These are phyloP conservation scores for Pinctada fucata DNA, from an alignment of 2,888 invertebrate species.

Conservation along the genomic window DNA sequence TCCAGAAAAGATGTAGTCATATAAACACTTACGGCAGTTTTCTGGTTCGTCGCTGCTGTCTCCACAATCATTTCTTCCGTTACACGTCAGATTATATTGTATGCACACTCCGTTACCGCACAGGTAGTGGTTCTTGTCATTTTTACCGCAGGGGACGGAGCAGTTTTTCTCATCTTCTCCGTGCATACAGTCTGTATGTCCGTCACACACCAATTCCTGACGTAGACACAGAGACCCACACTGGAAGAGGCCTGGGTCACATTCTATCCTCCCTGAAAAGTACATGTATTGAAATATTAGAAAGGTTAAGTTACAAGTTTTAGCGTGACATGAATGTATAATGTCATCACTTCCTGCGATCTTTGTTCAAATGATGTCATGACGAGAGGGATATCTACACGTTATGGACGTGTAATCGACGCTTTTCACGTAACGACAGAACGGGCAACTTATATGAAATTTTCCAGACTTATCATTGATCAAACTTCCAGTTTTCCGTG, in stretches of 20 bases:
- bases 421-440: no score
- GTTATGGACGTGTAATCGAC: no score
- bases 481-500: no score
- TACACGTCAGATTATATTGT: conserved; percentile 54
- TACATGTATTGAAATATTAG: not conserved
- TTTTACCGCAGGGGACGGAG: conserved; percentile 46
- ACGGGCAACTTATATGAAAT: no score
- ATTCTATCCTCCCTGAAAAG: conserved; percentile 68
- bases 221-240: conserved; percentile 77
- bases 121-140: conserved; percentile 41
- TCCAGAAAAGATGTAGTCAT: no score
- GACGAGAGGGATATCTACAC: no score
- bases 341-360: no score
- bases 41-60: conserved; percentile 69
- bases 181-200: conserved; percentile 76
- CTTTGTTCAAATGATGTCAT: no score
- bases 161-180: conserved; percentile 68
- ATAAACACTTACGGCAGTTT: conserved; percentile 62
- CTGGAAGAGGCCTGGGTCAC: conserved; percentile 82
- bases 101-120: conserved; percentile 69
- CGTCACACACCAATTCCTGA: conserved; percentile 84
- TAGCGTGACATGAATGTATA: no score
- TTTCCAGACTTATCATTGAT: no score
- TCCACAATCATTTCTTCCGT: conserved; percentile 64
- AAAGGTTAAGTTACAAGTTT: no score